A percentile compares a stretch with the other conserved stretches of the same genome.
Conservation (phyloP, 2,888 invertebrate genomes). For the Ecdyonurus torrentis region DNA sequence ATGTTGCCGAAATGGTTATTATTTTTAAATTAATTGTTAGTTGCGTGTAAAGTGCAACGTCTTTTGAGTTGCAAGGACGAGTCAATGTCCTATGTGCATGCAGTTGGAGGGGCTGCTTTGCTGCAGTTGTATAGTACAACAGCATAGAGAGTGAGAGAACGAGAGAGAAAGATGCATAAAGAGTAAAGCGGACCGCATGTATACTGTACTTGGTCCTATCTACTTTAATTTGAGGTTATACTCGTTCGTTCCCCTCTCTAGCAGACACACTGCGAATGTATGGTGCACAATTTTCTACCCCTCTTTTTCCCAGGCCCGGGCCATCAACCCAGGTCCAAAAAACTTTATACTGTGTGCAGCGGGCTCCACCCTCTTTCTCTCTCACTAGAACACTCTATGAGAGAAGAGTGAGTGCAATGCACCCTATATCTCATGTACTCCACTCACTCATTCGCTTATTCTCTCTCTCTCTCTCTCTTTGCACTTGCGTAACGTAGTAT, state of each 20-base stretch:
- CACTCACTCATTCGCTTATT: too few species aligned
- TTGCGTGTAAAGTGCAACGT: background rate
- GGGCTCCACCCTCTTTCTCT: too few species aligned
- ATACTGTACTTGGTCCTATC: background rate
- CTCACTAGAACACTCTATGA: too few species aligned
- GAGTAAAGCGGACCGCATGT: too few species aligned
- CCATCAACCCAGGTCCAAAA: background rate
- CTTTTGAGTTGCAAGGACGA: background rate
- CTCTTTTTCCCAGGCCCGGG: background rate
- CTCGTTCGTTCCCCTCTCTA: background rate
- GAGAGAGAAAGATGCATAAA: background rate
- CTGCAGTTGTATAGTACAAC: too few species aligned
- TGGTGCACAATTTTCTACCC: background rate
- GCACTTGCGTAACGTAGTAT: background rate
- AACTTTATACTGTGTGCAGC: too few species aligned
- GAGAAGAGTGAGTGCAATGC: too few species aligned
- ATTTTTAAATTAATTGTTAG: too few species aligned
- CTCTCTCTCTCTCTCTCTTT: too few species aligned
- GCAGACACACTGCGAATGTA: background rate
- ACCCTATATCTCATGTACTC: background rate
- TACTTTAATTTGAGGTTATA: background rate
- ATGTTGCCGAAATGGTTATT: too few species aligned
- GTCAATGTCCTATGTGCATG: background rate
- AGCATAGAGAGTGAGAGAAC: too few species aligned
- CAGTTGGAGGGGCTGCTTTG: background rate